Evolutionary conservation across 2,113 vertebrate species (phyloP).

Genomic region (Gulo gulo): DNA sequence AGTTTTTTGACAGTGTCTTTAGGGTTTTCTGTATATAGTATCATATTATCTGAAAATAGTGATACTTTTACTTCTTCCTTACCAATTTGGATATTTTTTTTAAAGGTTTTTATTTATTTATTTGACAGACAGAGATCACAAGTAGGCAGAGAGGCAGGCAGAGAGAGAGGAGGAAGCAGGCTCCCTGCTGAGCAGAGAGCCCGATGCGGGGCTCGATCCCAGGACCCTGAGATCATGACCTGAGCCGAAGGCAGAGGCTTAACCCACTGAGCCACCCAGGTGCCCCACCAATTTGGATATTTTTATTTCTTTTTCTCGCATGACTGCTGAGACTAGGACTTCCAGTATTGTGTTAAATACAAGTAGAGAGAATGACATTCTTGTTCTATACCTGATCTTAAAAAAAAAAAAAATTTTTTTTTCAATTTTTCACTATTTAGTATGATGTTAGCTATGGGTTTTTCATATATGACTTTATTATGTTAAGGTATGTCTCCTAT

Average conservation of each 20-base stretch:
- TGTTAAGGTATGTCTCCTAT: background rate
- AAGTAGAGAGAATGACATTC: background rate
- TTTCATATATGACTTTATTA: background rate
- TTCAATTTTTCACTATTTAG: background rate
- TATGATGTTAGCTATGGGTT: background rate
- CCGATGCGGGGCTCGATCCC: too few relatives aligned
- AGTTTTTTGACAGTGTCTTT: background rate
- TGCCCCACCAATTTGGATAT: background rate
- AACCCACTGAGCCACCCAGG: too few relatives aligned
- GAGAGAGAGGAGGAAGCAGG: too few relatives aligned
- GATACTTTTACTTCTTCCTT: background rate
- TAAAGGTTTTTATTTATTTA: too few relatives aligned
- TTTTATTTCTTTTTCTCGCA: background rate
- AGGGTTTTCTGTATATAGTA: background rate
- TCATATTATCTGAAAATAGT: background rate
- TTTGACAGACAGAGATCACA: too few relatives aligned
- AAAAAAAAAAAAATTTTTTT: background rate
- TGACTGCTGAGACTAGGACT: background rate
- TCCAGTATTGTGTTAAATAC: background rate
- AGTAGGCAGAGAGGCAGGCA: too few relatives aligned
- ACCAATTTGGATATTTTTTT: background rate
- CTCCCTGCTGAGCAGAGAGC: too few relatives aligned
- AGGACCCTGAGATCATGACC: too few relatives aligned
- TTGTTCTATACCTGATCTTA: background rate
- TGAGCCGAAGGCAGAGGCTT: too few relatives aligned